Conservation (phyloP, 2,113 vertebrate species). For the Tichodroma muraria region DNA sequence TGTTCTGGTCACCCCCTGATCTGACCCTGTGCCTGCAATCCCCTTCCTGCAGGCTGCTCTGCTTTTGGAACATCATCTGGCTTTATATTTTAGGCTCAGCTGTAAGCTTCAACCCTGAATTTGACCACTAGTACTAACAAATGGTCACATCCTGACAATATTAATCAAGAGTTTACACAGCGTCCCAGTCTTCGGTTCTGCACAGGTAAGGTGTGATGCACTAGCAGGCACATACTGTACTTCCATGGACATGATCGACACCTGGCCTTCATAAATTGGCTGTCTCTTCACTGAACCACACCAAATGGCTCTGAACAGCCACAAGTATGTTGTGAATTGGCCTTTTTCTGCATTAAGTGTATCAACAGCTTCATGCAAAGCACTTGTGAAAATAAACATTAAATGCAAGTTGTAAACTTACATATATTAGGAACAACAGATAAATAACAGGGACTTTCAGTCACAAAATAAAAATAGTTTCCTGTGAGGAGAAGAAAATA, state of each 20-base stretch:
- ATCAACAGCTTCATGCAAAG: background rate
- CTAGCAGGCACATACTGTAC: background rate
- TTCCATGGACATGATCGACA: accelerated
- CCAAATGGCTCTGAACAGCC: background rate
- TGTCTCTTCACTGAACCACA: background rate
- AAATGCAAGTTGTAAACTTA: background rate
- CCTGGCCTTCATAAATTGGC: background rate
- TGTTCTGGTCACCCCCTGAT: background rate
- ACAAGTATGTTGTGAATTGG: background rate
- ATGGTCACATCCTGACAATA: background rate
- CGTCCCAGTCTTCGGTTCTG: background rate
- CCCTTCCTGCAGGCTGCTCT: background rate
- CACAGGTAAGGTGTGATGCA: accelerated
- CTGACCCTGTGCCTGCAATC: background rate
- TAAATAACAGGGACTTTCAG: background rate
- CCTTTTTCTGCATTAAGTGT: background rate
- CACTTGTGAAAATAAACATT: background rate
- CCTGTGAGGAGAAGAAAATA: background rate
- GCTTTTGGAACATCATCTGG: background rate
- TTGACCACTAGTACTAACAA: background rate
- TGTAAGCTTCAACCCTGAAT: background rate
- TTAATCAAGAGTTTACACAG: background rate
- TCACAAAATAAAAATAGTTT: background rate
- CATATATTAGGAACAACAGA: background rate
- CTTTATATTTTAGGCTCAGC: background rate